phyloP scores from a whole-genome alignment of 2,113 vertebrate genomes.

The Carassius auratus region DNA sequence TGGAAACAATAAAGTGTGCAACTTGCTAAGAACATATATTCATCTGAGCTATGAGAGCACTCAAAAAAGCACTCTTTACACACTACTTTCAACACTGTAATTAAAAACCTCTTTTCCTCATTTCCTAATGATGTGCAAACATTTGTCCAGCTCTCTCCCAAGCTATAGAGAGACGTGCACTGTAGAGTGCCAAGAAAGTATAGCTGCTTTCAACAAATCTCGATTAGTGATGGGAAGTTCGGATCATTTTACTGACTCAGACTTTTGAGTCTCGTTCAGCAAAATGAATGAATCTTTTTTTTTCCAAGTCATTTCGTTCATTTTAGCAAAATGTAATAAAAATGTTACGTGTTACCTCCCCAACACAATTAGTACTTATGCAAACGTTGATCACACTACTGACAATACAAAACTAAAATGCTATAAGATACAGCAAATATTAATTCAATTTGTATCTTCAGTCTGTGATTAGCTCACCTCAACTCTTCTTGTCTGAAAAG shows the following conservation, averaged over 20 bases:
- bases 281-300: no score
- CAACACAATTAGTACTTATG: no score
- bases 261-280: no score
- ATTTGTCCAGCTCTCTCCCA: conserved; percentile 7
- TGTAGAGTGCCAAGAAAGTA: conserved; percentile 20
- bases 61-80: neutral
- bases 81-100: conserved; percentile 27
- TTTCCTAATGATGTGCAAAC: conserved; percentile 42
- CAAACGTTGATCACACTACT: no score
- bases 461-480: no score
- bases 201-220: neutral
- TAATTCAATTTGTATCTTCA: no score
- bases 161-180: neutral
- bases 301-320: no score
- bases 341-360: no score
- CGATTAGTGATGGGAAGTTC: neutral
- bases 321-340: no score
- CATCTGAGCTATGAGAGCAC: neutral
- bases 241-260: neutral
- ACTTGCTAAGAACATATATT: conserved; percentile 7
- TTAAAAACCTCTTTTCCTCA: conserved; percentile 40
- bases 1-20: conserved; percentile 37
- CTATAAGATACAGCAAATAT: no score
- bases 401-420: no score
- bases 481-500: no score